phyloP scores from a whole-genome alignment of 2,888 invertebrate species.

The Flexamia atlantica region DNA sequence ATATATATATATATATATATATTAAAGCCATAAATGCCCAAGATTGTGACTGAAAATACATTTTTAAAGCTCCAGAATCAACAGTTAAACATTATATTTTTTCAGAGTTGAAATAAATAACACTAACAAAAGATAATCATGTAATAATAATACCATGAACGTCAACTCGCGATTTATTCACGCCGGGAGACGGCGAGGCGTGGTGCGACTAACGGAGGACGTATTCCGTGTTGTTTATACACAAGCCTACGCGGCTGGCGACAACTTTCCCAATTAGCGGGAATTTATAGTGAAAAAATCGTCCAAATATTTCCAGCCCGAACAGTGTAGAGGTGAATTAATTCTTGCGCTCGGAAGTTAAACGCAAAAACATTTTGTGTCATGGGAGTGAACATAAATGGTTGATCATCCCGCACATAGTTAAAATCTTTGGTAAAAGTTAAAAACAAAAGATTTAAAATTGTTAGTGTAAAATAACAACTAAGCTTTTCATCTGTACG shows the following conservation, averaged over 20 bases:
- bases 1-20: no score
- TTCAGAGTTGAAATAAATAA: no score
- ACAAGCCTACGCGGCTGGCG: neutral
- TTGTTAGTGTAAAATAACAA: neutral
- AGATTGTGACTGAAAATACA: no score
- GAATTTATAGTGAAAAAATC: constrained; percentile 17
- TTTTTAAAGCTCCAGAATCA: no score
- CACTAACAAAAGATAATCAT: no score
- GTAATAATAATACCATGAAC: no score
- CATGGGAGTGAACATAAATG: neutral
- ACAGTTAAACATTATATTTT: no score
- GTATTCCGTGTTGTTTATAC: constrained; percentile 7
- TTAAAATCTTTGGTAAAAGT: neutral
- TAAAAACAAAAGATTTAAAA: neutral
- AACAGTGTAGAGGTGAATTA: neutral
- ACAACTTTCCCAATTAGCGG: constrained; percentile 14
- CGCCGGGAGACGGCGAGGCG: no score
- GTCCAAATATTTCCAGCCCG: neutral
- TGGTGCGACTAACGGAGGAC: no score
- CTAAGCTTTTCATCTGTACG: no score
- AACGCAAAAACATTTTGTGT: neutral
- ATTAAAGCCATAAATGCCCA: no score
- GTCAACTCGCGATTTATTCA: no score
- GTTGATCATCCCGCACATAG: neutral
- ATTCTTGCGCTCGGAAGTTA: neutral